Base-by-base conservation (phyloP, 2,888 invertebrate species). In the Ptilodon capucinus region DNA sequence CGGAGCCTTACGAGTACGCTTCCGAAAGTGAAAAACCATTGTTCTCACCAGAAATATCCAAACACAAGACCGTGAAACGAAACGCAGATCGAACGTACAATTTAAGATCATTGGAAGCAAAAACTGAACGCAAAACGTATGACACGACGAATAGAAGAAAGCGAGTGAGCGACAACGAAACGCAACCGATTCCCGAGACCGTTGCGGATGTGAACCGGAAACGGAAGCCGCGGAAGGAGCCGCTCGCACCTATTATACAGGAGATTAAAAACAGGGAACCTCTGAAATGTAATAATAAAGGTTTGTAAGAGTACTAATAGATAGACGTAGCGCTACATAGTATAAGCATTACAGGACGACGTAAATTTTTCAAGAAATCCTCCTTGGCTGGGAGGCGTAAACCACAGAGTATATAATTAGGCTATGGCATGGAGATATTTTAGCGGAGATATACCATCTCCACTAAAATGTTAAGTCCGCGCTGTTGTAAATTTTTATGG, bases 181-280 rank as follows among this genome's bases (percentile, higher is more conserved):
- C 60, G 49, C 54, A 53, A 52, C 44, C 45, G 8, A 54, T 63
- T 54, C 56, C 52, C 46, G 46, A 56, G 44, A 51, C 46, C 49
- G 57, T 61, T 38, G 57, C 57, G 56, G 66, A 63, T 49, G 43
- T 34, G 34, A 60, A 55, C 21, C 58, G 56, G 45, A 75, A 67
- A 42, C 69, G 68, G 47, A 82, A 73, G 44, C 62, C 61, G 17
- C 38, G 56, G 45, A 81, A 73, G 50, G 83, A 81, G 54, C 82
- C 87, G 0, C 60, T 88, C 51, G 87, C 84, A 40, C 89, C 90
- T n/a, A 84, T 90, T 18, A 79, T 89, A 25, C 84, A 86, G 57
- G 86, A 88, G 60, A 81, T 89, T 28, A 85, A 80, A 54, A 82
- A 63, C 41, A 70, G 85, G 14, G 85, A 87, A 32, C 78, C 82